Conservation (phyloP, 2,797 vertebrate genomes). For the Coccyzus lansbergi region DNA sequence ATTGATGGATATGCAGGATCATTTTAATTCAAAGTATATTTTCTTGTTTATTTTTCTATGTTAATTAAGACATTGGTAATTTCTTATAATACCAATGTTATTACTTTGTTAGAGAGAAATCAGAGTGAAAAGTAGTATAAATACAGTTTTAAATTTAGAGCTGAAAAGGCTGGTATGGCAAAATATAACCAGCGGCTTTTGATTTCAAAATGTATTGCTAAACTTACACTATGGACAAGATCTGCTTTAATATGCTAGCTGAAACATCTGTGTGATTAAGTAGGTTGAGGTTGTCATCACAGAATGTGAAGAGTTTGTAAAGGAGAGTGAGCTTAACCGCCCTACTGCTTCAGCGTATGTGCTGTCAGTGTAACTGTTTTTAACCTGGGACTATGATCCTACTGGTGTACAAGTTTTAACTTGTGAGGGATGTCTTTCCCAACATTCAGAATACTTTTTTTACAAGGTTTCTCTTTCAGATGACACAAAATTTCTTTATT, state of each 20-base stretch:
- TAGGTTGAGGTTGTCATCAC: background rate
- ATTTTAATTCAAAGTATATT: background rate
- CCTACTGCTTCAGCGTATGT: background rate
- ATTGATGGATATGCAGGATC: background rate
- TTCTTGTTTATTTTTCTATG: background rate
- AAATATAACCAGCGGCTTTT: background rate
- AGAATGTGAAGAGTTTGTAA: background rate
- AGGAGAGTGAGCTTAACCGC: background rate
- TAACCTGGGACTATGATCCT: background rate
- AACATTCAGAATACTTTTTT: background rate
- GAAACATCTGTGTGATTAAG: background rate
- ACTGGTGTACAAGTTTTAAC: background rate
- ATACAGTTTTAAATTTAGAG: background rate
- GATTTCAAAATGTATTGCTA: background rate
- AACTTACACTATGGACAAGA: background rate
- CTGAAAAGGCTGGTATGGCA: background rate
- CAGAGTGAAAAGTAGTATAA: background rate
- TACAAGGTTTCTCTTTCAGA: background rate
- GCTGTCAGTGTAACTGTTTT: background rate
- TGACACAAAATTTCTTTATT: background rate
- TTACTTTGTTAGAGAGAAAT: background rate
- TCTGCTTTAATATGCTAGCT: background rate
- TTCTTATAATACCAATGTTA: background rate
- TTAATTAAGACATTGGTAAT: background rate
- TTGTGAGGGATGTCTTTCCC: background rate